Conservation (phyloP, 2,113 vertebrate species). For the Maccullochella peelii region DNA sequence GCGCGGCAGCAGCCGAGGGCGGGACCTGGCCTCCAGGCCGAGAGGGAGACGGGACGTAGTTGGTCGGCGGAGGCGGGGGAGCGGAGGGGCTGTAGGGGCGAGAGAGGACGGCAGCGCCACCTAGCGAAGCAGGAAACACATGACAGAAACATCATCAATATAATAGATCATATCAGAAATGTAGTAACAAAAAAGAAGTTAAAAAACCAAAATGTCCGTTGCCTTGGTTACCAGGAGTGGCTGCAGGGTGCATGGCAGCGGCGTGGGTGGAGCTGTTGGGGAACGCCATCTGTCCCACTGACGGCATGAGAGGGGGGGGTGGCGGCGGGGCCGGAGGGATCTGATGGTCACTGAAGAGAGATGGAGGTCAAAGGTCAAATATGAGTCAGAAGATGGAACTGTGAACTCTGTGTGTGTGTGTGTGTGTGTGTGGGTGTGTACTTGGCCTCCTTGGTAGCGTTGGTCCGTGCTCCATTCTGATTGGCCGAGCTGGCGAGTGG, state of each 20-base stretch:
- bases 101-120: conserved; percentile 54
- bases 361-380: conserved; percentile 32
- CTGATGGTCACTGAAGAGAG: conserved; percentile 82
- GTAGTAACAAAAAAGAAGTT: background rate
- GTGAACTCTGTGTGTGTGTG: conserved; percentile 42
- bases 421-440: conserved; percentile 43
- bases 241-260: conserved; percentile 47
- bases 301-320: conserved; percentile 86
- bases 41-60: conserved; percentile 83
- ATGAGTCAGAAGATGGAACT: background rate
- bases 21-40: conserved; percentile 44
- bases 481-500: conserved; percentile 1
- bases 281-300: conserved; percentile 83
- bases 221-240: conserved; percentile 50
- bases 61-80: conserved; percentile 77
- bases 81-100: conserved; percentile 82
- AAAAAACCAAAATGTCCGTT: background rate
- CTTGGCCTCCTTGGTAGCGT: conserved; percentile 80
- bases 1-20: conserved; percentile 46
- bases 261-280: conserved; percentile 77
- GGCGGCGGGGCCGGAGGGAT: conserved; percentile 88
- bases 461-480: conserved; percentile 79
- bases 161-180: too few species aligned
- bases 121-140: conserved; percentile 10
- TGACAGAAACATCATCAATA: too few species aligned